Conservation (phyloP, 2,888 invertebrate genomes). For the Drosophila gaucha region DNA sequence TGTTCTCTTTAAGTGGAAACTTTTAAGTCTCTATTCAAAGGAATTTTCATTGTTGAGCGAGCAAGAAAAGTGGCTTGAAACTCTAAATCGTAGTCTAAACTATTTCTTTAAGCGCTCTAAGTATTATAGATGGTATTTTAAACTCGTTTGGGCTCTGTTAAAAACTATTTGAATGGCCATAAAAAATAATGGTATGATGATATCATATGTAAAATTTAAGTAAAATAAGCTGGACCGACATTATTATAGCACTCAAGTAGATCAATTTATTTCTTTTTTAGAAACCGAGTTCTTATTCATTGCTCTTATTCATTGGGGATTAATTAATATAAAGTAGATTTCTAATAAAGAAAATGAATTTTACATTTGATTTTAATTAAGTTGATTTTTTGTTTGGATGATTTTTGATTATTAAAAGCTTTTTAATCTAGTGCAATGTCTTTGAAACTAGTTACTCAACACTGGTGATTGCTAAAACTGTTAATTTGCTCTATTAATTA, state of each 20-base stretch:
- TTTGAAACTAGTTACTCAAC: not conserved
- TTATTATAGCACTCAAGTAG: not conserved
- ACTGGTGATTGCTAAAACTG: too few species aligned
- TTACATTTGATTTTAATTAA: too few species aligned
- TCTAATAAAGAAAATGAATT: too few species aligned
- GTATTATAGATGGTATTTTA: not conserved
- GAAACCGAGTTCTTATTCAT: too few species aligned
- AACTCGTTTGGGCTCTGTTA: slow-evolving; percentile 18
- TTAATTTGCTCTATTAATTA: too few species aligned
- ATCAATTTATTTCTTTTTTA: too few species aligned
- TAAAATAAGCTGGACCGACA: not conserved
- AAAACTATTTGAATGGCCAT: slow-evolving; percentile 8
- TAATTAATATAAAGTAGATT: too few species aligned
- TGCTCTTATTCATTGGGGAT: too few species aligned
- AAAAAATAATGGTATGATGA: slow-evolving; percentile 11
- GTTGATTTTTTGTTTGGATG: too few species aligned
- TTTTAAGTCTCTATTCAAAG: not conserved
- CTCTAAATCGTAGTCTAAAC: not conserved
- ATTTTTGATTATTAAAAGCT: not conserved
- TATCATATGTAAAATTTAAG: slow-evolving; percentile 7
- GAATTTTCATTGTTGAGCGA: slow-evolving; percentile 2
- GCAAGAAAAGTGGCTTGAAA: not conserved
- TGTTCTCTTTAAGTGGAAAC: not conserved
- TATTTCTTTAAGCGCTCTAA: not conserved
- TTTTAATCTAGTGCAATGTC: not conserved